Percentiles rank a stretch among this genome's conserved stretches.
phyloP scores from a whole-genome alignment of 1,140 invertebrate species.

The Drosophila cardini region DNA sequence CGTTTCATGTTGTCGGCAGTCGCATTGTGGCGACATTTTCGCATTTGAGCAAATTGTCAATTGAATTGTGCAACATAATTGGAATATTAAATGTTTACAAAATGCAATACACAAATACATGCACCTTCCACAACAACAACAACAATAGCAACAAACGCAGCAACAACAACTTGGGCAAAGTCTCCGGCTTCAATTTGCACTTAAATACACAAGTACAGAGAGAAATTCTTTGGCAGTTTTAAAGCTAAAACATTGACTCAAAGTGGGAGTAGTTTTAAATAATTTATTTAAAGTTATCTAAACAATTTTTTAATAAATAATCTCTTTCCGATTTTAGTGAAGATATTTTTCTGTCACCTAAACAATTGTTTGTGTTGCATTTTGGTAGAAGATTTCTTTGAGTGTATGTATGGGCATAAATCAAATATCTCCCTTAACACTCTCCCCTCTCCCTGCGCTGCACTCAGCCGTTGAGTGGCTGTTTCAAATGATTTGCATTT shows the following conservation, averaged over 20 bases:
- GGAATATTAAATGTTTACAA: constrained; percentile 82
- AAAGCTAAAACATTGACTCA: too few relatives aligned
- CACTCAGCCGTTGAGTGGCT: constrained; percentile 51
- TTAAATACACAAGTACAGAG: constrained; percentile 63
- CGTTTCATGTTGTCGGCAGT: constrained; percentile 21
- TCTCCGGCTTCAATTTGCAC: constrained; percentile 73
- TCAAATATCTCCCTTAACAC: constrained; percentile 51
- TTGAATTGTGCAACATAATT: constrained; percentile 79
- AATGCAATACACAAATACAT: constrained; percentile 74
- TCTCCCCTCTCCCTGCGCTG: too few relatives aligned
- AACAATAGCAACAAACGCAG: constrained; percentile 3
- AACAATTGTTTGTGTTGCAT: too few relatives aligned
- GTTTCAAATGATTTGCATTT: constrained; percentile 71
- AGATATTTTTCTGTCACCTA: too few relatives aligned
- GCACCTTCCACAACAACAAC: constrained; percentile 23
- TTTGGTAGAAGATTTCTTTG: too few relatives aligned
- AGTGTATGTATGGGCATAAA: constrained; percentile 63
- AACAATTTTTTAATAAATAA: too few relatives aligned
- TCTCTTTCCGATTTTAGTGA: too few relatives aligned
- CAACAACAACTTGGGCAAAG: constrained; percentile 4
- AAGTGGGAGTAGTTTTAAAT: too few relatives aligned
- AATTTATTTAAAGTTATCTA: too few relatives aligned
- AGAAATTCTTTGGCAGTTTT: too few relatives aligned
- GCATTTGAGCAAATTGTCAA: constrained; percentile 57
- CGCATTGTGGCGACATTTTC: constrained; percentile 50